Base-by-base conservation (phyloP, 2,888 invertebrate genomes). In the Sinotaia quadrata region DNA sequence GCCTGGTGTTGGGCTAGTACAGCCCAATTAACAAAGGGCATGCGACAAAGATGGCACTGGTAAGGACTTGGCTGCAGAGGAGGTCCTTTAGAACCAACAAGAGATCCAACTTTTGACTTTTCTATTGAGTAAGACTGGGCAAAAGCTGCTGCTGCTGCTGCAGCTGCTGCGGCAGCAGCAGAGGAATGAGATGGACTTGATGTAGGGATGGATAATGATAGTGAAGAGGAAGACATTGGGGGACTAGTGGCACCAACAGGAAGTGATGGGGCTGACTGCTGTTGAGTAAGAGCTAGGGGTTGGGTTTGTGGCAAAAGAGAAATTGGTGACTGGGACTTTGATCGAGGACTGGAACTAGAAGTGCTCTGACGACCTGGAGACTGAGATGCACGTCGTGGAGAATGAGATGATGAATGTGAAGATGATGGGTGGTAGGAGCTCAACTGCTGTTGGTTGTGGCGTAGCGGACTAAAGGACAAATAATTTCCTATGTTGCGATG, bases 1-100 rank as follows among this genome's bases (percentile, higher is more conserved):
- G 41, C 37, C 56, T 65, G 65, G 54, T 65, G 65, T 44, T 56
- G 56, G 15, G 65, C 65, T 41, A 65, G 34, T 44, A 65, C 37
- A 8, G 56, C 44, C 65, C 65, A 65, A 56, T 52, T 65, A 56
- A 65, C 54, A 18, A 65, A 65, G n/a, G 65, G 54, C 65, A 65
- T 65, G 54, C 54, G 65, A 29, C 65, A 65, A 31, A 65, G 31
- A 34, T 65, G 56, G 34, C 65, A 65, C 65, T 65, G 65, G 65
- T 56, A 54, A 12, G 61, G 18, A n/a, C 44, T 44, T 3, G n/a
- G 27, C 56, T 56, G 56, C 29, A 56, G 37, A 8, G 24, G 27
- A 3, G 52, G 29, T 18, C 65, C 65, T 21, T 41, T 52, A 8
- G 37, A 29, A 15, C 56, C 65, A 41, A 56, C 56, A 44, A 54